A percentile compares a stretch with the other conserved stretches of the same genome.
Evolutionary conservation across 2,888 invertebrate species (phyloP).

Genomic region (Folsomia manolachei): DNA sequence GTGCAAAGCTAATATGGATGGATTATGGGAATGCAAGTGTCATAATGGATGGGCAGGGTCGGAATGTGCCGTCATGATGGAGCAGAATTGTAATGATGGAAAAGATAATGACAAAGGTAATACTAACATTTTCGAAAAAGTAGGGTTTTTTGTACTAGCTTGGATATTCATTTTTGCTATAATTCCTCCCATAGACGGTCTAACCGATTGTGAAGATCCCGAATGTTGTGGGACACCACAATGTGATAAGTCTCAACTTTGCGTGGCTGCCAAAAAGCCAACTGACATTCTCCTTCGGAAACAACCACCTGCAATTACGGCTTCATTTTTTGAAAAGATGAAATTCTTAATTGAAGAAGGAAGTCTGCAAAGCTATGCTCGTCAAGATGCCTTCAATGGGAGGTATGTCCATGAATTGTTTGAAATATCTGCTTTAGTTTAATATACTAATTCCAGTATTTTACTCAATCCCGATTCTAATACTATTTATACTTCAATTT

Average conservation of each 20-base stretch:
- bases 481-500: no score
- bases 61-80: slow-evolving; percentile 87
- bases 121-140: slow-evolving; percentile 17
- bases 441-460: slow-evolving; percentile 22
- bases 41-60: slow-evolving; percentile 92
- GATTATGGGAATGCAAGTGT: slow-evolving; percentile 91
- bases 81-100: slow-evolving; percentile 89
- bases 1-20: slow-evolving; percentile 77
- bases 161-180: background rate
- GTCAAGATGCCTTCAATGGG: slow-evolving; percentile 93
- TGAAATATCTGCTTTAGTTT: background rate
- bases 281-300: slow-evolving; percentile 91
- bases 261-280: slow-evolving; percentile 80
- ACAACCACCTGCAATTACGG: slow-evolving; percentile 93
- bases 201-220: slow-evolving; percentile 96
- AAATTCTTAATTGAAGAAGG: slow-evolving; percentile 97
- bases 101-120: slow-evolving; percentile 96
- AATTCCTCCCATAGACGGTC: slow-evolving; percentile 92
- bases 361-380: slow-evolving; percentile 95
- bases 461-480: slow-evolving; percentile 28
- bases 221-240: slow-evolving; percentile 86
- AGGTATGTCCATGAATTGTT: slow-evolving; percentile 63
- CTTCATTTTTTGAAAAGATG: slow-evolving; percentile 97
- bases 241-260: slow-evolving; percentile 2
- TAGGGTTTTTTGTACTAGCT: slow-evolving; percentile 5